A percentile compares a stretch with the other conserved stretches of the same genome.
These are phyloP conservation scores for Lophotriccus pileatus DNA, from an alignment of 2,797 vertebrate species.

Conservation along the genomic window DNA sequence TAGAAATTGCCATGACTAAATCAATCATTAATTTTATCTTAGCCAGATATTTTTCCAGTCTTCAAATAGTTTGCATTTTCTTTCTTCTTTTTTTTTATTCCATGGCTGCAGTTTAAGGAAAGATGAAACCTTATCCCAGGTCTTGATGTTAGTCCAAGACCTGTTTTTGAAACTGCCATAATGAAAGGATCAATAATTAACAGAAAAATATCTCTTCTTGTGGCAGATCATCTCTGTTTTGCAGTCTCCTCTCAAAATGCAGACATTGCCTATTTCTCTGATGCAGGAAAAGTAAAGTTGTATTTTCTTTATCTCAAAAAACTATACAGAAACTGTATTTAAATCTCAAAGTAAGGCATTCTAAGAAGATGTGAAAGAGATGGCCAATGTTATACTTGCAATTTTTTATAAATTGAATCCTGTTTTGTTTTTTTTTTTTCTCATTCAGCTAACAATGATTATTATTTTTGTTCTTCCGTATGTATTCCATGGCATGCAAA, in stretches of 20 bases:
- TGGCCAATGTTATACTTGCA: background rate
- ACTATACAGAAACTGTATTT: background rate
- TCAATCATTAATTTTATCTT: constrained; percentile 22
- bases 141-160: background rate
- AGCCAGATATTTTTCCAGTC: background rate
- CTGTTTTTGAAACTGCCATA: background rate
- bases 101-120: background rate
- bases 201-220: background rate
- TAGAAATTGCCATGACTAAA: background rate
- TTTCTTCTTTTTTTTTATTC: background rate
- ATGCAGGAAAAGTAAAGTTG: background rate
- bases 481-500: background rate
- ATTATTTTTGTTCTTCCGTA: background rate
- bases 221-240: background rate
- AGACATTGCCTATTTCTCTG: background rate
- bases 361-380: background rate
- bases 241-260: background rate
- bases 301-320: background rate
- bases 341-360: background rate
- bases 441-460: background rate
- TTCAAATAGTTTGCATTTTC: background rate
- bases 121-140: background rate
- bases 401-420: background rate
- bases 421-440: background rate
- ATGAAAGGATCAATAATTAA: background rate